Base-by-base conservation (phyloP, 2,113 vertebrate species). In the Ctenomys sociabilis region DNA sequence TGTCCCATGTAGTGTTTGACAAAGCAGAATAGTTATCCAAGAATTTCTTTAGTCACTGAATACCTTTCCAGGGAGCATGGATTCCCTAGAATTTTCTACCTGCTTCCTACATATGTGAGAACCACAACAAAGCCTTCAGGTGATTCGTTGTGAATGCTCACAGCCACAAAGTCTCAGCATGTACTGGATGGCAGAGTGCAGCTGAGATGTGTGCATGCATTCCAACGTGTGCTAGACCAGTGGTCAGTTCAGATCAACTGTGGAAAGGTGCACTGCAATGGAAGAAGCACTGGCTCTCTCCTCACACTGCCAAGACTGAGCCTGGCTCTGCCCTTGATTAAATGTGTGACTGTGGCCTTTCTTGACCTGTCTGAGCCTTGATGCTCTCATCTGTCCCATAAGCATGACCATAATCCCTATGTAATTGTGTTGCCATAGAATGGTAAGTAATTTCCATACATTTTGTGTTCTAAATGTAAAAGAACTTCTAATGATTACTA, bases 401-500 rank as follows among this genome's bases (percentile, higher is more conserved):
- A 61, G 45, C 45, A 49, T 81, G 19, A 81, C 45, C 28, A 64
- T 43, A 85, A 49, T 80, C 78, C 7, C 30, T 77, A 68, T 35
- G 3, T 5, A 70, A 84, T 28, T 80, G 17, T 70, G 37, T 52
- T 84, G 61, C 16, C 85, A 0, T 83, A 45, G 80, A 12, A 37
- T 93, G 35, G 72, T 35, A 84, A 95, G 85, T 24, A 66, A 80
- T 91, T 49, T 78, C 17, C 85, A 78, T 82, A 8, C 19, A 35
- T 88, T 37, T n/a, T 6, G 26, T 24, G 40, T 87, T 22, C 35
- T 80, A 94, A 94, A 30, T 73, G 21, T 21, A 19, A 52, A 88
- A 70, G 63, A 73, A 4, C 43, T 90, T 10, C 35, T 92, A 72
- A 40, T 19, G 90, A 63, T 77, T 82, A 52, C 75, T 83, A 94